Evolutionary conservation across 2,113 vertebrate species (phyloP).

Genomic region (Triplophysa siluroides): DNA sequence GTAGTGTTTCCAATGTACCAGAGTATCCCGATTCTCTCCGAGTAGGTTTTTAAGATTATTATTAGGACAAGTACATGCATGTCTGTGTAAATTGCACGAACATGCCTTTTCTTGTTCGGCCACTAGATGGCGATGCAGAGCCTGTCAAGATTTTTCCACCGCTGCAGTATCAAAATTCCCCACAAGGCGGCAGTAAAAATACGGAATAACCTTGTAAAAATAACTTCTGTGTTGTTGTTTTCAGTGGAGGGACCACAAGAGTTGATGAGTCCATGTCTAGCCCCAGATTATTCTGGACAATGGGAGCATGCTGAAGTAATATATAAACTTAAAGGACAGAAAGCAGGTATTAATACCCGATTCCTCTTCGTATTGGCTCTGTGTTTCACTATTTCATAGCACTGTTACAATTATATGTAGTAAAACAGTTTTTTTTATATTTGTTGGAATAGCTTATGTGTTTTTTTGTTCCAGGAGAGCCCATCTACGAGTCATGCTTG

Average conservation of each 20-base stretch:
- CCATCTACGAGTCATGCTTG: conserved; percentile 79
- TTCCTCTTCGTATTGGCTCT: too few relatives aligned
- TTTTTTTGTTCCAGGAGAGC: conserved; percentile 68
- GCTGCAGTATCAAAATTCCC: not conserved
- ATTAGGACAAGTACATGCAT: not conserved
- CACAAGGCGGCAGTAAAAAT: not conserved
- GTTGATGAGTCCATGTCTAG: conserved; percentile 86
- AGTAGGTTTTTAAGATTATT: conserved; percentile 28
- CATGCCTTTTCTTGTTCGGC: not conserved
- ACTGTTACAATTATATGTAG: not conserved
- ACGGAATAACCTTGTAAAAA: not conserved
- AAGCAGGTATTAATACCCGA: conserved; percentile 75
- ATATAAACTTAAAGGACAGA: conserved; percentile 86
- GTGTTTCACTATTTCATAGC: too few relatives aligned
- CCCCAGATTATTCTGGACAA: conserved; percentile 78
- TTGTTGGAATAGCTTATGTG: not conserved
- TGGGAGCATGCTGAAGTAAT: conserved; percentile 85
- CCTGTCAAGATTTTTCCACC: not conserved
- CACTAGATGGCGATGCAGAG: not conserved
- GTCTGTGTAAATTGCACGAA: not conserved
- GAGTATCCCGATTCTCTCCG: not conserved
- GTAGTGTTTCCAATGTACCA: conserved; percentile 33
- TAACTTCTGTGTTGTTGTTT: conserved; percentile 27
- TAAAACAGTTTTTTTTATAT: not conserved
- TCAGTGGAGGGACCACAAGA: conserved; percentile 78